Conservation (phyloP, 2,888 invertebrate species). For the Drosophila borborema region DNA sequence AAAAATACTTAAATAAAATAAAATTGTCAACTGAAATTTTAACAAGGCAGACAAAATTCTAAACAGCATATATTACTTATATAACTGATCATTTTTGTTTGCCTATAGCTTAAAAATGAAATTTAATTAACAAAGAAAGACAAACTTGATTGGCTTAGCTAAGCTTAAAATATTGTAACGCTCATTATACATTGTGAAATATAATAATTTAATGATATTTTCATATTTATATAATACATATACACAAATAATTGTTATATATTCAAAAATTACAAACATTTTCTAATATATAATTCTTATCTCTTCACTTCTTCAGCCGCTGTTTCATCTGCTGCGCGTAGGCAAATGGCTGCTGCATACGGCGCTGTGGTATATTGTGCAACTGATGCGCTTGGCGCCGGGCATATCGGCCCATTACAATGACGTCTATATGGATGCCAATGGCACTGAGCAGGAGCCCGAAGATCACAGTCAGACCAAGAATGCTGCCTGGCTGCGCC, state of each 20-base stretch:
- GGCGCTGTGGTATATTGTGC: slow-evolving; percentile 87
- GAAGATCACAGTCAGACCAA: slow-evolving; percentile 84
- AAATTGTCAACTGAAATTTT: no score
- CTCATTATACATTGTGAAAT: neutral
- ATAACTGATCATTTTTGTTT: no score
- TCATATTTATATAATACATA: neutral
- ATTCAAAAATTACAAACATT: neutral
- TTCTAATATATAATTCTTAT: neutral
- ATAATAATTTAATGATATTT: no score
- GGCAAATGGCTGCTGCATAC: slow-evolving; percentile 87
- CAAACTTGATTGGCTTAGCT: neutral
- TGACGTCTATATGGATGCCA: slow-evolving; percentile 63
- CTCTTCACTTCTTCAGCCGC: slow-evolving; percentile 85
- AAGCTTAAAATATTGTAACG: neutral
- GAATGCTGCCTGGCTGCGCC: slow-evolving; percentile 87
- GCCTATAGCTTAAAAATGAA: neutral
- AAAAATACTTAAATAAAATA: no score
- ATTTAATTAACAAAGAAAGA: neutral
- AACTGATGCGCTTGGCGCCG: slow-evolving; percentile 85
- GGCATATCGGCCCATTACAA: slow-evolving; percentile 85
- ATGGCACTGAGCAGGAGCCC: slow-evolving; percentile 86
- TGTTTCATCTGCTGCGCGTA: slow-evolving; percentile 87
- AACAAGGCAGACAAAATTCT: no score
- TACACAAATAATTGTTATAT: neutral
- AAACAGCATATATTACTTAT: no score